phyloP scores from a whole-genome alignment of 1,140 invertebrate genomes.

The Hypsibius dujardini region DNA sequence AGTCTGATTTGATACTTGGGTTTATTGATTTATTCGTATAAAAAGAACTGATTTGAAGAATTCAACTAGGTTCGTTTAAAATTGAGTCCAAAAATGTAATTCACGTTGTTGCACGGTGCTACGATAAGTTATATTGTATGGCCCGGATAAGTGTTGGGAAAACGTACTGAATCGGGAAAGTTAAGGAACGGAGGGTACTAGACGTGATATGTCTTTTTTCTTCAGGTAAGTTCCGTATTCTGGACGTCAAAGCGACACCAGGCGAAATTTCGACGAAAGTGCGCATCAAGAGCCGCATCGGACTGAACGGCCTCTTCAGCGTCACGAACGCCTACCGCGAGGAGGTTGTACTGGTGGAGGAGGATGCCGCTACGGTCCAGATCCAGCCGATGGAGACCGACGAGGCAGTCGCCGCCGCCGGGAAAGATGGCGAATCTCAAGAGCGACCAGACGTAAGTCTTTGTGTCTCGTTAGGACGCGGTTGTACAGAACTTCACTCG shows the following conservation, averaged over 20 bases:
- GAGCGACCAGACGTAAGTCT: no score
- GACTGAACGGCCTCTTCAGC: conserved; percentile 73
- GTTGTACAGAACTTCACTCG: no score
- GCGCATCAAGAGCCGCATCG: conserved; percentile 82
- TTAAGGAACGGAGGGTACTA: background rate
- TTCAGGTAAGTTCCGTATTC: conserved; percentile 58
- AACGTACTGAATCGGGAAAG: background rate
- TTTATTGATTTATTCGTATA: no score
- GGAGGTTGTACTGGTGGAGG: conserved; percentile 44
- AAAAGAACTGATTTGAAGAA: no score
- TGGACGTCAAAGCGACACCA: conserved; percentile 61
- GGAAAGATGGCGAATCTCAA: no score
- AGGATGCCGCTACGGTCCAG: conserved; percentile 24
- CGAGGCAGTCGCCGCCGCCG: conserved; percentile 30
- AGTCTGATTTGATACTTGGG: no score
- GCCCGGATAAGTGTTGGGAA: no score
- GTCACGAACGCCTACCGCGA: conserved; percentile 63
- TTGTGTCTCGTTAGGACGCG: no score
- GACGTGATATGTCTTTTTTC: background rate
- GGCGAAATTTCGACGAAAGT: conserved; percentile 77
- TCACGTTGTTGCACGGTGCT: no score
- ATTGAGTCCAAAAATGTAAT: no score
- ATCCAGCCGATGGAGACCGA: conserved; percentile 23
- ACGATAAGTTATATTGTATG: no score
- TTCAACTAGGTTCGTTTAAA: no score